These are phyloP conservation scores for Drosophila ambigua DNA, from an alignment of 1,140 invertebrate species.

Conservation along the genomic window DNA sequence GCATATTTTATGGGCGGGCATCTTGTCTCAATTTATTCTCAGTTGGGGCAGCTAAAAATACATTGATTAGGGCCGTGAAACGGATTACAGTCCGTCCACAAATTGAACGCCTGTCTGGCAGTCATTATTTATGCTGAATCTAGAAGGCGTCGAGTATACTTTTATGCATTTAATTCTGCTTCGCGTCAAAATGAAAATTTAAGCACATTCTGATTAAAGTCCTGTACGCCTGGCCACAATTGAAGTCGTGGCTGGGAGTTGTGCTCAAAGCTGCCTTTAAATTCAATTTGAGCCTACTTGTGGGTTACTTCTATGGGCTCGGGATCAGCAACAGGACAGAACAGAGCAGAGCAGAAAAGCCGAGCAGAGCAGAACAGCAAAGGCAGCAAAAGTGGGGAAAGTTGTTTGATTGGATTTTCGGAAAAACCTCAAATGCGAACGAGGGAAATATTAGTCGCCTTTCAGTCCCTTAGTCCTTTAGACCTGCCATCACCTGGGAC, in stretches of 20 bases:
- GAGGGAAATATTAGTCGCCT: constrained; percentile 39
- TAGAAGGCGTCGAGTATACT: background rate
- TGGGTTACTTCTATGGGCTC: constrained; percentile 46
- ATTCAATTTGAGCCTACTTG: constrained; percentile 51
- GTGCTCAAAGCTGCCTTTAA: constrained; percentile 31
- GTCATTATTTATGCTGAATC: background rate
- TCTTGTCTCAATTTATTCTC: too few relatives aligned
- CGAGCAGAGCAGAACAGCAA: background rate
- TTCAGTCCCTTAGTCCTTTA: constrained; percentile 25
- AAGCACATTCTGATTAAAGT: constrained; percentile 27
- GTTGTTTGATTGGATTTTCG: constrained; percentile 48
- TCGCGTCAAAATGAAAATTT: background rate
- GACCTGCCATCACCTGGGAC: background rate
- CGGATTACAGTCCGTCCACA: too few relatives aligned
- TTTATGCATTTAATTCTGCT: background rate
- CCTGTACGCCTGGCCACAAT: constrained; percentile 28
- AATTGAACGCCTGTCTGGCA: too few relatives aligned
- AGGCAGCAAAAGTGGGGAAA: constrained; percentile 2
- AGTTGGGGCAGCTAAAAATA: too few relatives aligned
- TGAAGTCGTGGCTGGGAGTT: constrained; percentile 25
- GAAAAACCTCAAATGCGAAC: constrained; percentile 42
- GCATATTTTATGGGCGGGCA: background rate
- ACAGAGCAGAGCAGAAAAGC: background rate
- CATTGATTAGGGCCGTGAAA: too few relatives aligned
- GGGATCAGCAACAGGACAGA: background rate